Evolutionary conservation across 2,888 invertebrate genomes (phyloP), one percentile per base, ranked within the genome.

Genomic region (Cybosia mesomella): DNA sequence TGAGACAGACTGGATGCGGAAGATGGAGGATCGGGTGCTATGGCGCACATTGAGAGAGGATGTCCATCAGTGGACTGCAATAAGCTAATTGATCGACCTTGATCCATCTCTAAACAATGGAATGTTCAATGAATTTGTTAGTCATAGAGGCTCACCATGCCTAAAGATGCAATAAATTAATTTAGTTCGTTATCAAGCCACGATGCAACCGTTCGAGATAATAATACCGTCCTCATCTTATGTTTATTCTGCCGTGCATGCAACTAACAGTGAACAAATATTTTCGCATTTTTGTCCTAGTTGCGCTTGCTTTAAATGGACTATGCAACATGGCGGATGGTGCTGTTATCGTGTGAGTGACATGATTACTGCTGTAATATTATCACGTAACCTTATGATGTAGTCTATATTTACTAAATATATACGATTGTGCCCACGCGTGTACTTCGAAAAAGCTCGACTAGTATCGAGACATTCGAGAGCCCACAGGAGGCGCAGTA

Each of bases 231-330:
- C 86, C 85, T 77, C 74, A 75, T 73, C 75, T 58, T n/a, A 9
- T 82, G 81, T 82, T 79, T 73, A 71, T 61, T 70, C 55, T 74
- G 59, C 64, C 28, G n/a, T 21, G 39, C 75, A 78, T 81, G 81
- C 82, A 80, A 74, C 76, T 73, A 81, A 65, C 75, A 66, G 28
- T 67, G 64, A 62, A 73, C 79, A 80, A 82, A 82, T 79, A 80
- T 82, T 81, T 79, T 82, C 72, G 75, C 75, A 78, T 75, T 79
- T 80, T 80, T 71, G 76, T 61, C 81, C 76, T 71, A 79, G 60
- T 77, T 74, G 61, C 63, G 64, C 58, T 68, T 55, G 67, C 69
- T 59, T 22, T 59, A 75, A 62, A 68, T 58, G 32, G 18, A 61
- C 61, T 72, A 54, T 69, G 71, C 66, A 75, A 71, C 28, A 67